Evolutionary conservation across 2,888 invertebrate genomes (phyloP), one percentile per base, ranked within the genome.

Genomic region (Athalia cordata): DNA sequence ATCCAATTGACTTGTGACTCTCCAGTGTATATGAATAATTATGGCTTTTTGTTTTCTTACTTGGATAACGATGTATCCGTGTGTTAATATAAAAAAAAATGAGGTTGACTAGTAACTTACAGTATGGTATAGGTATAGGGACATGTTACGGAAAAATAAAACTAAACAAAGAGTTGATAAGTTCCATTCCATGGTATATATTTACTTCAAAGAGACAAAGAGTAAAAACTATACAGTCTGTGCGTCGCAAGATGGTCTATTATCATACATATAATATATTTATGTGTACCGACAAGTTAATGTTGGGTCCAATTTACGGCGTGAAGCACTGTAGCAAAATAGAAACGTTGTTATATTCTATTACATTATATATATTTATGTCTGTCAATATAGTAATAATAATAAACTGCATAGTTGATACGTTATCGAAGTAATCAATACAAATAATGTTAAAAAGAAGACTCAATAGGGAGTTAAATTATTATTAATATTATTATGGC

Each of bases 391-490:
- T 85, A 85, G 85, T 86, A 86, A 86, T 86, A 61, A 61, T 84
- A 85, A 85, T 86, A 86, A 86, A 86, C 81, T 83, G 82, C 78
- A 81, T 81, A 81, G 80, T 82, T 82, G 78, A 64, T 81, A 82
- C 65, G 67, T 78, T 72, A 52, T 70, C 79, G 79, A 79, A 84
- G 81, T 81, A 81, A 82, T 85, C 79, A 79, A 81, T 82, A 82
- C 81, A 84, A 84, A 83, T 85, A 79, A 82, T 84, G 84, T 83
- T 85, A 86, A 83, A 86, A 87, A 85, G 84, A 85, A 86, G 85
- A 84, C 80, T 84, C 81, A 82, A 83, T 82, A 82, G 83, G 82
- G 82, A 84, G 82, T 83, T 81, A 80, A 75, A 72, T 59, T 62
- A 62, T 29, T 29, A 29, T 29, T 29, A 29, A 29, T 29, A 29